A percentile compares a stretch with the other conserved stretches of the same genome.
These are phyloP conservation scores for Salpingus planirostris DNA, from an alignment of 2,888 invertebrate genomes.

Conservation along the genomic window DNA sequence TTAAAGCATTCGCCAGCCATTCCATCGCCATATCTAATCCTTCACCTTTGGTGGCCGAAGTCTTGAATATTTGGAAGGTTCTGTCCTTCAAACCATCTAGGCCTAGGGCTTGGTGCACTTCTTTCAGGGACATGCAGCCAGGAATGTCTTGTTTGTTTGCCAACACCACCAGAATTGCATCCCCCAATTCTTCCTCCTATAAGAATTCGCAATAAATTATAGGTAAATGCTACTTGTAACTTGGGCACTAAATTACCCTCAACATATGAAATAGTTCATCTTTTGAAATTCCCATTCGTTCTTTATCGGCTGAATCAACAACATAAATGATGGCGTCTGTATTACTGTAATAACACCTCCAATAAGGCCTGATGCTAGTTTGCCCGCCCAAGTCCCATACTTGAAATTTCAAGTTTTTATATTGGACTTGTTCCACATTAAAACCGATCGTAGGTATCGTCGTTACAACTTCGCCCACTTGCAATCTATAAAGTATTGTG, in stretches of 20 bases:
- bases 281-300: conserved; percentile 98
- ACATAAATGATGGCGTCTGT: conserved; percentile 99
- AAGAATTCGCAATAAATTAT: too few relatives aligned
- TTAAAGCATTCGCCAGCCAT: conserved; percentile 89
- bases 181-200: conserved; percentile 94
- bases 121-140: conserved; percentile 92
- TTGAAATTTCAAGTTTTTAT: conserved; percentile 99
- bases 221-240: neutral
- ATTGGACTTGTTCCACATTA: conserved; percentile 98
- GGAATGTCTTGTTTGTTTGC: conserved; percentile 99
- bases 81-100: conserved; percentile 90
- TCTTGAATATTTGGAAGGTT: conserved; percentile 99
- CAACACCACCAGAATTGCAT: conserved; percentile 90
- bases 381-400: conserved; percentile 99
- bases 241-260: conserved; percentile 55
- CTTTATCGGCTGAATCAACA: conserved; percentile 97
- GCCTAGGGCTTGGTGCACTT: conserved; percentile 93
- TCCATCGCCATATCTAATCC: conserved; percentile 99
- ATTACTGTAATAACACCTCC: conserved; percentile 99
- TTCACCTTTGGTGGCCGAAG: conserved; percentile 96
- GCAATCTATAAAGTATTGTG: conserved; percentile 93
- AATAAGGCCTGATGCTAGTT: conserved; percentile 98
- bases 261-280: conserved; percentile 96
- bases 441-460: conserved; percentile 98
- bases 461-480: conserved; percentile 97